Evolutionary conservation across 2,888 invertebrate species (phyloP), one percentile per base, ranked within the genome.

Genomic region (Callinectes sapidus): DNA sequence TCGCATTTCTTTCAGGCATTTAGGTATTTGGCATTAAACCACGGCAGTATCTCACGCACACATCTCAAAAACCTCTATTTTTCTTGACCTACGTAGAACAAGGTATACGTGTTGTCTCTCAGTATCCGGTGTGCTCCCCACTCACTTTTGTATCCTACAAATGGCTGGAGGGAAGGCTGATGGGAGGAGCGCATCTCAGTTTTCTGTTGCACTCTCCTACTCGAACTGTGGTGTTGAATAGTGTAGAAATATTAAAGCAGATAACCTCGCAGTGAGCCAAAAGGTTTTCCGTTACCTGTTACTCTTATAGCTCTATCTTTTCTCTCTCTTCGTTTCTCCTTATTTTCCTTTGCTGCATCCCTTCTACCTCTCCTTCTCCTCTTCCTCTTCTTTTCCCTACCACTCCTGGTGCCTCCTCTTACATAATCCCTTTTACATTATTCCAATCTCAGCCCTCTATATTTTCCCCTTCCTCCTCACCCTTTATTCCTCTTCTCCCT

Each of bases 341-440:
- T 35, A 32, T 35, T 81, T 28, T n/a, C 71, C 23, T 23, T 8
- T 28, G 28, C 23, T n/a, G 23, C 28, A n/a, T n/a, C n/a, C n/a
- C n/a, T n/a, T n/a, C n/a, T n/a, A n/a, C n/a, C n/a, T n/a, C 1
- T 10, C n/a, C 23, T 1, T 28, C 10, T 28, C 28, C 3, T 71
- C 10, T 1, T 28, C 28, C 71, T 28, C 28, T 8, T 28, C 28
- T 6, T 28, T 28, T 6, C 6, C 8, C 3, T 28, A 2, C 71
- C 71, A 28, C 71, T 10, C 28, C 71, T 0, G 23, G 3, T 23
- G 61, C 71, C 28, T 71, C 71, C n/a, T 71, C 71, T 71, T 23
- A 71, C 10, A 28, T 71, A 71, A 71, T 71, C 71, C 71, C 71
- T 28, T n/a, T 71, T 71, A 28, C 71, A 71, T 71, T 71, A 71